A percentile compares a stretch with the other conserved stretches of the same genome.
Conservation (phyloP, 2,113 vertebrate species). For the Syrrhaptes paradoxus region DNA sequence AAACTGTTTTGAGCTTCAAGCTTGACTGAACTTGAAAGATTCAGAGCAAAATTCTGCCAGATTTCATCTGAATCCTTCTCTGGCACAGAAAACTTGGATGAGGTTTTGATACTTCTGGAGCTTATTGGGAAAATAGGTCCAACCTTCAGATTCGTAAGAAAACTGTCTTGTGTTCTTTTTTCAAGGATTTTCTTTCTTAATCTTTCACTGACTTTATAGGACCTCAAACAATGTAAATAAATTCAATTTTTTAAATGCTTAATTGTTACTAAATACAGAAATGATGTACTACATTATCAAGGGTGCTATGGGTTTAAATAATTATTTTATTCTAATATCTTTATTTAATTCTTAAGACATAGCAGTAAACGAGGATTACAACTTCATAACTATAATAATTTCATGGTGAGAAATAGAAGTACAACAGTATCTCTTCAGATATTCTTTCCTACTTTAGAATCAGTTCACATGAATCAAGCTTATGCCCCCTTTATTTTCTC, state of each 20-base stretch:
- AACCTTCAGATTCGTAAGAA: background rate
- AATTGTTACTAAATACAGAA: background rate
- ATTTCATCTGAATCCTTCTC: background rate
- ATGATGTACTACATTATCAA: background rate
- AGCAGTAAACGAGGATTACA: background rate
- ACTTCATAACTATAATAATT: background rate
- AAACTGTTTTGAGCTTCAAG: background rate
- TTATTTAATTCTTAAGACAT: background rate
- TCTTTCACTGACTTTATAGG: background rate
- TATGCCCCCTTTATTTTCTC: background rate
- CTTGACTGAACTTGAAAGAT: background rate
- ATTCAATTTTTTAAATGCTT: background rate
- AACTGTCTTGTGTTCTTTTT: background rate
- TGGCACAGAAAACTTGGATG: background rate
- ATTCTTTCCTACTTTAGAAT: background rate
- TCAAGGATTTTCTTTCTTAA: background rate
- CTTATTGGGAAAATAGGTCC: background rate
- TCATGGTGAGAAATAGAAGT: background rate
- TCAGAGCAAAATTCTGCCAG: background rate
- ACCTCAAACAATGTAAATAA: background rate
- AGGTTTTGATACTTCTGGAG: background rate
- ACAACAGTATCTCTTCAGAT: background rate
- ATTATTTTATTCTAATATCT: background rate
- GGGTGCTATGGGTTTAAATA: background rate
- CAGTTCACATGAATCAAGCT: background rate